Evolutionary conservation across 2,797 vertebrate species (phyloP).

Genomic region (Emydoidea blandingii): DNA sequence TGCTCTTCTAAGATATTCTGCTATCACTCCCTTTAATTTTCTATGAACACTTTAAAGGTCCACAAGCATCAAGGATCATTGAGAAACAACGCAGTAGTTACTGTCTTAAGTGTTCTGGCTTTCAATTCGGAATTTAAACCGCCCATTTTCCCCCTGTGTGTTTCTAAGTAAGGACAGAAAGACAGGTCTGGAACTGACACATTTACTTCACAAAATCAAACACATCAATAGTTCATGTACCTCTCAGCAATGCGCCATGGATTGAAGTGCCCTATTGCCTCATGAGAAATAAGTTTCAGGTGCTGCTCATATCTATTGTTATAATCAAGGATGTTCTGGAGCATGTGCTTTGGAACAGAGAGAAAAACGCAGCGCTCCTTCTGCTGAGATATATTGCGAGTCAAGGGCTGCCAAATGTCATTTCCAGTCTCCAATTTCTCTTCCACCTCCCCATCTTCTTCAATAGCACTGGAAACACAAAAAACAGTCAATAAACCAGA

Average conservation of each 20-base stretch:
- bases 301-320: constrained; percentile 83
- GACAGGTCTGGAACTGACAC: neutral
- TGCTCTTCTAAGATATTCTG: neutral
- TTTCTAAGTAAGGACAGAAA: neutral
- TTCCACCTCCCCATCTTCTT: constrained; percentile 68
- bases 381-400: constrained; percentile 11
- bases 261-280: constrained; percentile 86
- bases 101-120: neutral
- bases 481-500: neutral
- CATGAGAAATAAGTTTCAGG: constrained; percentile 85
- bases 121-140: neutral
- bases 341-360: constrained; percentile 81
- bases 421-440: constrained; percentile 59
- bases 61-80: neutral
- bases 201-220: constrained; percentile 5
- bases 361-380: constrained; percentile 59
- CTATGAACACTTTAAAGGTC: neutral
- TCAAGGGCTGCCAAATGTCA: neutral
- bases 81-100: neutral
- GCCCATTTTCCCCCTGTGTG: neutral
- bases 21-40: neutral
- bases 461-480: constrained; percentile 66
- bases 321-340: constrained; percentile 85
- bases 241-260: constrained; percentile 91
- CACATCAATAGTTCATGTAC: constrained; percentile 76